Evolutionary conservation across 2,797 vertebrate species (phyloP).

Genomic region (Siniperca undulata): DNA sequence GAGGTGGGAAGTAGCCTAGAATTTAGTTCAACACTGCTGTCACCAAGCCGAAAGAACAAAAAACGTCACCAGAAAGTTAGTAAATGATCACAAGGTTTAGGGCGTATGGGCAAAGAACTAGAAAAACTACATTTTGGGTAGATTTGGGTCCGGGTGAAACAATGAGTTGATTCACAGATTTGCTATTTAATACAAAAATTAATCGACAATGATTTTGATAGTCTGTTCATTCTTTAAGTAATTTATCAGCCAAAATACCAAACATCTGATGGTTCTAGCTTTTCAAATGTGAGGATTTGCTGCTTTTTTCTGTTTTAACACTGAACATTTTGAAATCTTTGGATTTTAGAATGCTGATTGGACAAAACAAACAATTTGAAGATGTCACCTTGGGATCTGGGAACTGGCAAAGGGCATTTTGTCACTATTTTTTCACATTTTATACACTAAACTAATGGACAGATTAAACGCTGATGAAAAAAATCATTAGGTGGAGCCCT

Average conservation of each 20-base stretch:
- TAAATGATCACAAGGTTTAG: slow-evolving; percentile 26
- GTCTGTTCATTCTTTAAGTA: neutral
- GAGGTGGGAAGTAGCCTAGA: slow-evolving; percentile 42
- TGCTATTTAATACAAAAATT: neutral
- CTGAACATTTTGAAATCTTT: neutral
- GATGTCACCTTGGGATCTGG: neutral
- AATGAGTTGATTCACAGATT: neutral
- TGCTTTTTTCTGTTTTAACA: neutral
- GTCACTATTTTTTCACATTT: neutral
- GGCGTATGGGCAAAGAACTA: neutral
- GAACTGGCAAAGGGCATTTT: neutral
- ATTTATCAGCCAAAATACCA: neutral
- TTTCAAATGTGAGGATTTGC: neutral
- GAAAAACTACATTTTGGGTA: neutral
- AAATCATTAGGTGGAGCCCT: neutral
- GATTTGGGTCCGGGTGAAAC: neutral
- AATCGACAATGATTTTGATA: neutral
- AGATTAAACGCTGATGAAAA: neutral
- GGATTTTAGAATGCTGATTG: neutral
- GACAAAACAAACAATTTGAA: neutral
- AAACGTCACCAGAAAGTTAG: slow-evolving; percentile 24
- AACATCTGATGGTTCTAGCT: neutral
- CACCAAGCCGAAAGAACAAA: slow-evolving; percentile 13
- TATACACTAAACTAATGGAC: too few relatives aligned
- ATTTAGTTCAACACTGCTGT: slow-evolving; percentile 52